Conservation (phyloP, 2,888 invertebrate species). For the Tolmerus cingulatus region DNA sequence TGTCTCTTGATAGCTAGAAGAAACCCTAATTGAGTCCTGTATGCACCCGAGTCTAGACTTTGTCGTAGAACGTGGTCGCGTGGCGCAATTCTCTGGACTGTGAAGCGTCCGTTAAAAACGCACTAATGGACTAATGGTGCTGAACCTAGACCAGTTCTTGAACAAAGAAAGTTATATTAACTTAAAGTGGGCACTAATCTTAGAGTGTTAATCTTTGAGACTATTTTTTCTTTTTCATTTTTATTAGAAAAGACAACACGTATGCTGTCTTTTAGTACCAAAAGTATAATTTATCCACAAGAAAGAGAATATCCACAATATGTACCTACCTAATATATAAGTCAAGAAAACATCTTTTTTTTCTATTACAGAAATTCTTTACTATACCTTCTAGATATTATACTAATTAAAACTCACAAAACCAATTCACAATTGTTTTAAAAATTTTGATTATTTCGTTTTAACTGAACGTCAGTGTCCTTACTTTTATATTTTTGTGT, state of each 20-base stretch:
- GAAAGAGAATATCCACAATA: too few relatives aligned
- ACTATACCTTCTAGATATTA: too few relatives aligned
- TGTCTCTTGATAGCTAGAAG: slow-evolving; percentile 11
- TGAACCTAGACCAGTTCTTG: background rate
- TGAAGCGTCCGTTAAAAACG: background rate
- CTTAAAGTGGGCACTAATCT: background rate
- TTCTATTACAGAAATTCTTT: too few relatives aligned
- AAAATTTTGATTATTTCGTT: too few relatives aligned
- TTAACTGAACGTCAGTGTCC: too few relatives aligned
- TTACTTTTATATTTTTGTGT: too few relatives aligned
- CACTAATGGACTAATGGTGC: background rate
- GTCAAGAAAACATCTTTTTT: too few relatives aligned
- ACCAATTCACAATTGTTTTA: too few relatives aligned
- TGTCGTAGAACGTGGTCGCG: background rate
- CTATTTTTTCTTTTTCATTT: background rate
- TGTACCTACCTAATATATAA: too few relatives aligned
- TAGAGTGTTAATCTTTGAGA: background rate
- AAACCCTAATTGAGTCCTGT: background rate
- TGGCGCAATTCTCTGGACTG: background rate
- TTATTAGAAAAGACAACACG: too few relatives aligned
- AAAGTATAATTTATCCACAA: background rate
- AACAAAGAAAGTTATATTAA: background rate
- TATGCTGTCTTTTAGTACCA: too few relatives aligned
- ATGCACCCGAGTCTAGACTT: background rate
- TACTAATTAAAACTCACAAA: too few relatives aligned